A percentile compares a stretch with the other conserved stretches of the same genome.
These are phyloP conservation scores for Podiceps cristatus DNA, from an alignment of 2,113 vertebrate species.

Conservation along the genomic window DNA sequence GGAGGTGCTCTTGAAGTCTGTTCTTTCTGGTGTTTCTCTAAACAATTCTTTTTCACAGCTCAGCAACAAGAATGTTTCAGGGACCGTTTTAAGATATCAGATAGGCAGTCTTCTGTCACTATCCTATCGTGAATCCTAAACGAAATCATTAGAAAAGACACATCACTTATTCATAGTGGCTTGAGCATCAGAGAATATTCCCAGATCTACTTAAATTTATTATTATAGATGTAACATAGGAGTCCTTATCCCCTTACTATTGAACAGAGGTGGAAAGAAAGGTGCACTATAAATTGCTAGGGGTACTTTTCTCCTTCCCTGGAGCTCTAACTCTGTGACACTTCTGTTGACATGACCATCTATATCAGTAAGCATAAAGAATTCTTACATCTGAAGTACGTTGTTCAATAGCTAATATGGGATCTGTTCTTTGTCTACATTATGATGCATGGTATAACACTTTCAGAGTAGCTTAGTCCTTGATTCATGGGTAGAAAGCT, in stretches of 20 bases:
- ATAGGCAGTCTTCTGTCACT: not conserved
- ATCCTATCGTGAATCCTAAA: not conserved
- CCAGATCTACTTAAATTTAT: not conserved
- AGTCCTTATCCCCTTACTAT: not conserved
- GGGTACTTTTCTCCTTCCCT: not conserved
- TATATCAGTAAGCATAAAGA: not conserved
- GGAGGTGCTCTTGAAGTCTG: not conserved
- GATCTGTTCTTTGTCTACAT: not conserved
- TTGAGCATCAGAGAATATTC: not conserved
- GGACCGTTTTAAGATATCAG: not conserved
- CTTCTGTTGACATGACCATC: not conserved
- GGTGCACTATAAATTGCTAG: not conserved
- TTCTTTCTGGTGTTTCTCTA: not conserved
- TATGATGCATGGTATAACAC: rapidly evolving
- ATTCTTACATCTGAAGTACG: not conserved
- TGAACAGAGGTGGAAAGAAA: not conserved
- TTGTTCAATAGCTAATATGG: not conserved
- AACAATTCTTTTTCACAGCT: not conserved
- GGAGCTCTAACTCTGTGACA: not conserved
- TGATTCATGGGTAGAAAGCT: not conserved
- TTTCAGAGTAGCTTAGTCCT: not conserved
- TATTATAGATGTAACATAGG: not conserved
- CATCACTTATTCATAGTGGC: not conserved
- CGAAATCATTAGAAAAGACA: not conserved
- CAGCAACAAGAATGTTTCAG: not conserved